These are phyloP conservation scores for Stegodyphus dumicola DNA, from an alignment of 1,140 invertebrate genomes.

Conservation along the genomic window DNA sequence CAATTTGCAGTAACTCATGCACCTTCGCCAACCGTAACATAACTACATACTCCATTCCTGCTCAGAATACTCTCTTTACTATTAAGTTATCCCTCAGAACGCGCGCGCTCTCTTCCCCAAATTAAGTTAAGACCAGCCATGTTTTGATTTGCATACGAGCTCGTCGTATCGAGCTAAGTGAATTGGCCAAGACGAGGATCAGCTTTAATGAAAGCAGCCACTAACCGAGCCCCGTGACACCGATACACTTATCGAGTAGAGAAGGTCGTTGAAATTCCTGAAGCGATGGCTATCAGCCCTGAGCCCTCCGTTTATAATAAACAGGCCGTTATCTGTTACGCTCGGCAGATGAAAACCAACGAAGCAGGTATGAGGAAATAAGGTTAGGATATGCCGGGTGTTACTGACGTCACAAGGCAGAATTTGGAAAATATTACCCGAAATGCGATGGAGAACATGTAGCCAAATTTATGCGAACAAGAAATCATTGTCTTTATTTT, in stretches of 20 bases:
- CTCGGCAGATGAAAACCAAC: neutral
- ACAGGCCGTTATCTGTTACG: conserved; percentile 29
- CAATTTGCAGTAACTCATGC: neutral
- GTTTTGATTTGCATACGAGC: conserved; percentile 42
- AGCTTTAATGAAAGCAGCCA: neutral
- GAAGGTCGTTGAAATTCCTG: conserved; percentile 38
- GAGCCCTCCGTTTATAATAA: conserved; percentile 22
- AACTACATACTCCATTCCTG: neutral
- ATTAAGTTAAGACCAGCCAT: conserved; percentile 23
- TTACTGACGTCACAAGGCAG: too few relatives aligned
- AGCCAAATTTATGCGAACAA: too few relatives aligned
- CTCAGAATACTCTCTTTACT: neutral
- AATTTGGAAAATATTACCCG: too few relatives aligned
- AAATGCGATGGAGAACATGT: too few relatives aligned
- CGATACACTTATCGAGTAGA: neutral
- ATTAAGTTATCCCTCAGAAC: conserved; percentile 38
- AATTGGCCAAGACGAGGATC: conserved; percentile 39
- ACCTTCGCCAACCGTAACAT: neutral
- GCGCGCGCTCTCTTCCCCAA: conserved; percentile 16
- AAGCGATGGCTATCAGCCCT: conserved; percentile 10
- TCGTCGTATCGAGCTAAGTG: conserved; percentile 22
- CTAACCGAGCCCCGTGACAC: neutral
- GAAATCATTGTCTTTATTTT: too few relatives aligned
- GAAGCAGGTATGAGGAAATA: neutral
- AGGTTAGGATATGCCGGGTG: neutral